Evolutionary conservation across 1,140 invertebrate species (phyloP), one percentile per base, ranked within the genome.

Genomic region (Oncopodura yosiiana): DNA sequence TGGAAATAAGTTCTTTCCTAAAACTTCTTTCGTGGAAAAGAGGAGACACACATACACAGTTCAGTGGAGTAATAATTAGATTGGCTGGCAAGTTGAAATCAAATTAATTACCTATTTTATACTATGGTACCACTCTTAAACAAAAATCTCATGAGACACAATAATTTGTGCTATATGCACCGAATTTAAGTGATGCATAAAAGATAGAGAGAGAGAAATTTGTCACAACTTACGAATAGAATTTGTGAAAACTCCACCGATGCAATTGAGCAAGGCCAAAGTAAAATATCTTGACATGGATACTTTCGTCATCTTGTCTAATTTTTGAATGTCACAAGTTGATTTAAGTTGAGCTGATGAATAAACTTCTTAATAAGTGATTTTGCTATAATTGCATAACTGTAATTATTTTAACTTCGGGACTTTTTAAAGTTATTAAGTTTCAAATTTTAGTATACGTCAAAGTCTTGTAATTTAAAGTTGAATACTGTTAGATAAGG

Each of bases 171-270:
- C 34, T 3, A 9, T 26, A 12, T 24, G 44, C 29, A 12, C 21
- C 23, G 9, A 41, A 19, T n/a, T 9, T 16, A 14, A 26, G 11
- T n/a, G 16, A 41, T 41, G 36, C 39, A 41, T 27, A 41, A 34
- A 23, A 30, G 26, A 18, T 34, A 34, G 14, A 19, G 27, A 34
- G 16, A 36, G 3, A 3, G 9, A 37, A 49, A 49, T 49, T 30
- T n/a, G 38, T 27, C 23, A 23, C 23, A 37, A 56, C 54, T 56
- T 56, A 56, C 54, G 54, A 56, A 50, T 56, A 51, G 50, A 39
- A 6, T 56, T 48, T 26, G 41, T 42, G 41, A 56, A 44, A 24
- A 37, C 21, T 45, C 54, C 54, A 34, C 36, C 32, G 54, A 56
- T 56, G 46, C 50, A 42, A 34, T 38, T 37, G 32, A 49, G 54